Conservation (phyloP, 2,113 vertebrate genomes). For the Panurus biarmicus region DNA sequence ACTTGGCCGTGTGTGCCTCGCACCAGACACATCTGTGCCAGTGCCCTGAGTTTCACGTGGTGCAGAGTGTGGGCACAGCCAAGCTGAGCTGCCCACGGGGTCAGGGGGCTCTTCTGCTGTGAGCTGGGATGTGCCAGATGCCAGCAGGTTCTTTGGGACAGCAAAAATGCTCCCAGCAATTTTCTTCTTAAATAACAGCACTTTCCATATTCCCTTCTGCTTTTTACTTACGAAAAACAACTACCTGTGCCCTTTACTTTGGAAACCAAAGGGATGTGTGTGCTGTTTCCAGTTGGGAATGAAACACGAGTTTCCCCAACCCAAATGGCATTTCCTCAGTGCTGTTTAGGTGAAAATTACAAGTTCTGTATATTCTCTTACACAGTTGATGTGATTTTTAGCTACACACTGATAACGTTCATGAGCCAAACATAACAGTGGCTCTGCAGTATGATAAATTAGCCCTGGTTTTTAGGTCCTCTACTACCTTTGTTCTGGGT, state of each 20-base stretch:
- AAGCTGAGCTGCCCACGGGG: not conserved
- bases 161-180: not conserved
- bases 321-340: not conserved
- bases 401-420: not conserved
- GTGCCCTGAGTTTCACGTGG: accelerated
- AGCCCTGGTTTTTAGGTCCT: not conserved
- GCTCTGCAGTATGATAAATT: not conserved
- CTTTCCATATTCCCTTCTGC: not conserved
- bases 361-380: not conserved
- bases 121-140: not conserved
- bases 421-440: not conserved
- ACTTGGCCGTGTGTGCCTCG: accelerated
- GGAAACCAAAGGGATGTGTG: not conserved
- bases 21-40: not conserved
- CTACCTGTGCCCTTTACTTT: not conserved
- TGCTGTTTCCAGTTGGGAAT: not conserved
- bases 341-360: not conserved
- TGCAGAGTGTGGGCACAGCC: accelerated
- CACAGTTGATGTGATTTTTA: not conserved
- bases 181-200: not conserved
- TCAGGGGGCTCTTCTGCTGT: not conserved
- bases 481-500: conserved; percentile 50
- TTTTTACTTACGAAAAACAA: not conserved
- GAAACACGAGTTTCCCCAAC: not conserved
- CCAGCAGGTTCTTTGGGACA: not conserved